Evolutionary conservation across 2,888 invertebrate genomes (phyloP).

Genomic region (Phoenoteleia sp.): DNA sequence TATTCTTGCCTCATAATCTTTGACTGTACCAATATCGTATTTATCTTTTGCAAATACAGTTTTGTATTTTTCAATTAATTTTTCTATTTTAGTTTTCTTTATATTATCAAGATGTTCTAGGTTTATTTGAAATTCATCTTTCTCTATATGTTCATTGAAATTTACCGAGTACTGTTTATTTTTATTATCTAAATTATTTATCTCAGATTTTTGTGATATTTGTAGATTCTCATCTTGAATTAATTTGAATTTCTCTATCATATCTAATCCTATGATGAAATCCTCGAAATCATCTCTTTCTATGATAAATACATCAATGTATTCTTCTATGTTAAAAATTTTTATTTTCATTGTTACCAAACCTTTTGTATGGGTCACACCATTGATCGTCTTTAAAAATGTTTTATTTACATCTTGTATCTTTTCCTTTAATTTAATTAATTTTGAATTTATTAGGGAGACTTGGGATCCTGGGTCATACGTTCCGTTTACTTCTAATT

Average conservation of each 20-base stretch:
- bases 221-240: constrained; percentile 36
- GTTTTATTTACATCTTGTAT: background rate
- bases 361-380: background rate
- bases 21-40: constrained; percentile 12
- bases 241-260: constrained; percentile 48
- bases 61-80: constrained; percentile 7
- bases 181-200: constrained; percentile 20
- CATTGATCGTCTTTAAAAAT: background rate
- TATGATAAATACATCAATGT: background rate
- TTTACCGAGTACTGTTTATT: constrained; percentile 53
- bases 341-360: background rate
- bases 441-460: constrained; percentile 71
- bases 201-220: constrained; percentile 28
- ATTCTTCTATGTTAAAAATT: background rate
- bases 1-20: constrained; percentile 6
- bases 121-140: background rate
- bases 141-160: constrained; percentile 28
- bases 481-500: constrained; percentile 47
- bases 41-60: constrained; percentile 3
- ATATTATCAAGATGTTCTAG: background rate
- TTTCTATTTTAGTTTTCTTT: background rate
- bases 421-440: constrained; percentile 8
- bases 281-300: background rate
- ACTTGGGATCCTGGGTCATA: constrained; percentile 75
- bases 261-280: constrained; percentile 45